Base-by-base conservation (phyloP, 2,888 invertebrate genomes). In the Drosophila paramelanica region DNA sequence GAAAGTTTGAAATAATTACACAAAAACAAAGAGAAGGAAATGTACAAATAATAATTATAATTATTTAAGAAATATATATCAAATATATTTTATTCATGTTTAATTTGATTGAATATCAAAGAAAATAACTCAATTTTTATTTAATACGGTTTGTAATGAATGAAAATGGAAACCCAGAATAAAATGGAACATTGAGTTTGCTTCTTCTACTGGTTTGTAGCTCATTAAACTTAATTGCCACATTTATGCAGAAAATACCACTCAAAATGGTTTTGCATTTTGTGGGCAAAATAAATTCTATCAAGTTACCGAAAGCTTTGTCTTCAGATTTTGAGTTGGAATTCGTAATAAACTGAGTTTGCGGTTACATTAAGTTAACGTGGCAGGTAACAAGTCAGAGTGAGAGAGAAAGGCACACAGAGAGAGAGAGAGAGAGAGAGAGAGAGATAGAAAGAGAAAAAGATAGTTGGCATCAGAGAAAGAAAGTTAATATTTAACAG, bases 271-370 rank as follows among this genome's bases (percentile, higher is more conserved):
- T 23, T 14, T 5, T n/a, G 7, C 25, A 31, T 10, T 31, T 8
- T 31, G 10, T 0, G 8, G 31, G 3, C 10, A 31, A 31, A 31
- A 31, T 31, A 31, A 31, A 31, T 31, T 31, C 31, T 10, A 2
- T 3, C 31, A 31, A 31, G 31, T 31, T 31, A 3, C 10, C 27
- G 10, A 31, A 10, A 31, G 31, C 31, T 10, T 31, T 31, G 17
- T 7, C 11, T 39, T 50, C 4, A 2, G 41, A 41, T 36, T 27
- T 43, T 10, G 36, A 36, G 27, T 10, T 59, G 43, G 36, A 38
- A 58, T 38, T 64, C 36, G 8, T 36, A 59, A 49, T 50, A 43
- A 50, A 42, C 47, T 49, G 2, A 25, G 47, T 33, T 47, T 17
- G 38, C n/a, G 25, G 10, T 17, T 39, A 27, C 38, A 39, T 39